These are phyloP conservation scores for Stictocephala bisonia DNA, from an alignment of 2,888 invertebrate genomes.

Conservation along the genomic window DNA sequence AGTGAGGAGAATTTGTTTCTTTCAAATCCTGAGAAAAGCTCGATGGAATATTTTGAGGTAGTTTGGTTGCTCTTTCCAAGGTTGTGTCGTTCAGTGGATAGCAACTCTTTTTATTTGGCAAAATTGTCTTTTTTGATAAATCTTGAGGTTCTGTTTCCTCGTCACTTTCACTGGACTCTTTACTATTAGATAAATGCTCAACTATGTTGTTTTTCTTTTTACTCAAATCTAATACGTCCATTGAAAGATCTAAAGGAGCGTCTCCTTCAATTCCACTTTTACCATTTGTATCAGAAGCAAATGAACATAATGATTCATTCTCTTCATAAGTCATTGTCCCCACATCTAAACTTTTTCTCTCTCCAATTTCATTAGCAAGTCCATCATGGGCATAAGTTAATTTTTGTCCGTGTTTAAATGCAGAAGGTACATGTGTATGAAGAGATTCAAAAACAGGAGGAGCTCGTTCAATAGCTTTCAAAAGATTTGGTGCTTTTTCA, in stretches of 20 bases:
- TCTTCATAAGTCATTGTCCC: slow-evolving; percentile 60
- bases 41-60: not conserved
- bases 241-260: slow-evolving; percentile 78
- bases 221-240: slow-evolving; percentile 85
- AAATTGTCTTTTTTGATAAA: slow-evolving; percentile 63
- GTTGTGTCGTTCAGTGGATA: not conserved
- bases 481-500: slow-evolving; percentile 4
- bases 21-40: slow-evolving; percentile 22
- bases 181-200: slow-evolving; percentile 53
- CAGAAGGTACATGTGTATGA: not conserved
- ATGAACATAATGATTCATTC: slow-evolving; percentile 62
- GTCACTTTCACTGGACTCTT: slow-evolving; percentile 57
- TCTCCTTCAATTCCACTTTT: slow-evolving; percentile 59
- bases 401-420: not conserved
- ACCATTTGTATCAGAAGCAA: not conserved
- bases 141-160: slow-evolving; percentile 65
- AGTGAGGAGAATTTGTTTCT: slow-evolving; percentile 16
- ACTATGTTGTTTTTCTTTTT: slow-evolving; percentile 70
- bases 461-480: slow-evolving; percentile 7
- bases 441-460: not conserved
- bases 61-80: not conserved
- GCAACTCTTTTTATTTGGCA: not conserved
- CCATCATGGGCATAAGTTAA: not conserved
- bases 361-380: slow-evolving; percentile 21
- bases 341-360: slow-evolving; percentile 49